Evolutionary conservation across 2,888 invertebrate genomes (phyloP).

Genomic region (Gymnosoma rotundatum): DNA sequence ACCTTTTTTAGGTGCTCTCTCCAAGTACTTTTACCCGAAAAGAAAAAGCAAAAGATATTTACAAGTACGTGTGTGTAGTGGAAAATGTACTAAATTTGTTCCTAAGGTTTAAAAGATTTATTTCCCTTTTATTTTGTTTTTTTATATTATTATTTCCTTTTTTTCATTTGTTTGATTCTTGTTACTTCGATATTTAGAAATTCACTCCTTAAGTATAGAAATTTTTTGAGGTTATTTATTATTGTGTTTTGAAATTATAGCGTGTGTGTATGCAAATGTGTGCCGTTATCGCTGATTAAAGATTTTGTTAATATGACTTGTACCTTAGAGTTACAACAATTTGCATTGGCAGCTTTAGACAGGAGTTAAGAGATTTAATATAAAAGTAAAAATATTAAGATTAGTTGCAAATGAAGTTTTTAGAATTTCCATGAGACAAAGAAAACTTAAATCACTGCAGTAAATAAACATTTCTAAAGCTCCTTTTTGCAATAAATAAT

Average conservation of each 20-base stretch:
- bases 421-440: neutral
- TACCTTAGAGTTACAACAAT: neutral
- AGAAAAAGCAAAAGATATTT: too few relatives aligned
- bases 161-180: neutral
- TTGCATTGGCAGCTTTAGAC: neutral
- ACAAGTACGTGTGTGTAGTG: too few relatives aligned
- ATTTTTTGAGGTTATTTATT: conserved; percentile 37
- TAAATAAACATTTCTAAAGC: neutral
- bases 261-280: neutral
- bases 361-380: neutral
- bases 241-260: conserved; percentile 28
- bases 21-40: too few relatives aligned
- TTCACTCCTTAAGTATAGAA: neutral
- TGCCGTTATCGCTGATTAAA: neutral
- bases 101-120: conserved; percentile 51
- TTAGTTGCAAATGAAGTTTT: conserved; percentile 8
- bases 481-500: neutral
- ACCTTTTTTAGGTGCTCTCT: conserved; percentile 24
- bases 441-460: neutral
- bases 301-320: neutral
- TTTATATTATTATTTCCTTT: neutral
- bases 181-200: conserved; percentile 1
- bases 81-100: conserved; percentile 32
- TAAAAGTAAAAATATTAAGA: neutral
- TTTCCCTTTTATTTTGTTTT: conserved; percentile 5